phyloP scores from a whole-genome alignment of 2,888 invertebrate genomes.

The Stramonita haemastoma region DNA sequence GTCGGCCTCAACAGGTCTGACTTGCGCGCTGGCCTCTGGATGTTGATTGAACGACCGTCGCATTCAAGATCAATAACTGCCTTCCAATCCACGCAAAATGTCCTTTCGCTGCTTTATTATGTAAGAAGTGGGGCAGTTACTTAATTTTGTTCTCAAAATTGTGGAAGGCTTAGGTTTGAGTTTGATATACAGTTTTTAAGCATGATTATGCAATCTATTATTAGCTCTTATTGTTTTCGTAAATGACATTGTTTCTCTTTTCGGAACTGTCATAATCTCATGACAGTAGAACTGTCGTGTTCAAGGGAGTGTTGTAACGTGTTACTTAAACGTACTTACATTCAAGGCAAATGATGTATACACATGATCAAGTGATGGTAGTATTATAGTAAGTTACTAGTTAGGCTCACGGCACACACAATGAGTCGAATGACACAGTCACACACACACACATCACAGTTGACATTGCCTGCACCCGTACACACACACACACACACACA shows the following conservation, averaged over 20 bases:
- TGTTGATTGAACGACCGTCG: conserved; percentile 24
- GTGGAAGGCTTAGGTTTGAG: too few relatives aligned
- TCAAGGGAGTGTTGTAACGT: not conserved
- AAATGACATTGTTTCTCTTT: not conserved
- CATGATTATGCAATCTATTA: too few relatives aligned
- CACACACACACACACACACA: too few relatives aligned
- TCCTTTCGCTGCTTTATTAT: conserved; percentile 32
- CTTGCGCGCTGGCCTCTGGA: not conserved
- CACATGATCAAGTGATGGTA: too few relatives aligned
- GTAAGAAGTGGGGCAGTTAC: not conserved
- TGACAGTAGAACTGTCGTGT: not conserved
- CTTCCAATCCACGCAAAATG: conserved; percentile 20
- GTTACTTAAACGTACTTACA: not conserved
- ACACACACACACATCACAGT: too few relatives aligned
- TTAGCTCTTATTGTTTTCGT: not conserved
- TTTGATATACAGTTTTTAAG: too few relatives aligned
- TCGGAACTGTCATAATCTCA: conserved; percentile 1
- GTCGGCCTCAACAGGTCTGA: conserved; percentile 18
- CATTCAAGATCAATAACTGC: conserved; percentile 26
- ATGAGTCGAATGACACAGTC: too few relatives aligned
- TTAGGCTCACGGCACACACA: too few relatives aligned
- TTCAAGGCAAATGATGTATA: too few relatives aligned
- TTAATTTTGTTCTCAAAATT: too few relatives aligned
- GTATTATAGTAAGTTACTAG: too few relatives aligned
- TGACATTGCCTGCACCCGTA: too few relatives aligned